Evolutionary conservation across 2,888 invertebrate genomes (phyloP).

Genomic region (Drosophila barbarae): DNA sequence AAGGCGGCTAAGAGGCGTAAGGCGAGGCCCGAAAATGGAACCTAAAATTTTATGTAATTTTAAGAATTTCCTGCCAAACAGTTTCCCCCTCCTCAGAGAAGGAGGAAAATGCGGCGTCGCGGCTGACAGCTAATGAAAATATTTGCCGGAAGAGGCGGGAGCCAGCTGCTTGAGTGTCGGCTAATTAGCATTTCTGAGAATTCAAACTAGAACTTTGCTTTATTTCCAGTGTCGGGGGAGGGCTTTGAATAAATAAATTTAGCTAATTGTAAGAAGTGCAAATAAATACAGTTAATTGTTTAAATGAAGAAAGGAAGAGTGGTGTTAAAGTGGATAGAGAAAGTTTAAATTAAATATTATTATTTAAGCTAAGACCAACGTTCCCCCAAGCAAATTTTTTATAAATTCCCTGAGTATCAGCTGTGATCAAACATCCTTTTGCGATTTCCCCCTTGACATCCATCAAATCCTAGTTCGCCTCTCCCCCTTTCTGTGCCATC

Average conservation of each 20-base stretch:
- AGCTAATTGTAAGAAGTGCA: not conserved
- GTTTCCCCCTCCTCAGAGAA: not conserved
- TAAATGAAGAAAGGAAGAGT: not conserved
- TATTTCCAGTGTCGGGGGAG: not conserved
- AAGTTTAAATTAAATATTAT: not conserved
- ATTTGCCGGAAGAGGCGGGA: slow-evolving; percentile 26
- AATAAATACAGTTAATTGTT: slow-evolving; percentile 6
- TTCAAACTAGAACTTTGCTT: slow-evolving; percentile 9
- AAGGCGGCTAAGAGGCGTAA: slow-evolving; percentile 13
- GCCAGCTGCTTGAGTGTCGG: slow-evolving; percentile 1
- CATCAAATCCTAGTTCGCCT: slow-evolving; percentile 16
- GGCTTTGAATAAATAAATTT: slow-evolving; percentile 13
- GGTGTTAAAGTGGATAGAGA: not conserved
- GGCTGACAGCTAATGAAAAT: slow-evolving; percentile 61
- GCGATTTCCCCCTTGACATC: slow-evolving; percentile 31
- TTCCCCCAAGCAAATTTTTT: not conserved
- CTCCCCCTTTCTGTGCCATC: slow-evolving; percentile 11
- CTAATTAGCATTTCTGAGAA: slow-evolving; percentile 18
- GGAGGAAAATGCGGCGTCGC: slow-evolving; percentile 16
- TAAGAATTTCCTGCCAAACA: slow-evolving; percentile 43
- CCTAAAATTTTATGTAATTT: slow-evolving; percentile 50
- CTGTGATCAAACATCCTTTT: slow-evolving; percentile 4
- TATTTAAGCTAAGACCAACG: not conserved
- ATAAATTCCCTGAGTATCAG: not conserved
- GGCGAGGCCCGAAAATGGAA: slow-evolving; percentile 13